A percentile compares a stretch with the other conserved stretches of the same genome.
These are phyloP conservation scores for Ephydatia muelleri DNA, from an alignment of 37 sponge, comb jelly and placozoan species.

Conservation along the genomic window DNA sequence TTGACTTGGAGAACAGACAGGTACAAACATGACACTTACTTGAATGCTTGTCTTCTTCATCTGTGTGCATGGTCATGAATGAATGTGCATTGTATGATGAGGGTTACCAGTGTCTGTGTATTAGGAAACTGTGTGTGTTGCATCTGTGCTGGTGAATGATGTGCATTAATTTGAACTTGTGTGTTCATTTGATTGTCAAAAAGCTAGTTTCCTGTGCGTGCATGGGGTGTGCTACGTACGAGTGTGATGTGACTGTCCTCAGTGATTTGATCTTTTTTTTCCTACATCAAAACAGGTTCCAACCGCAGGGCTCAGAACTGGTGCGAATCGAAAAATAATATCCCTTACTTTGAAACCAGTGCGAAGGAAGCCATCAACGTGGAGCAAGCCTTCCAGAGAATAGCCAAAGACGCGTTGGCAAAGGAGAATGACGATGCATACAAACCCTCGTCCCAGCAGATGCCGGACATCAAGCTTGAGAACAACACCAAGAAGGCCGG, in stretches of 20 bases:
- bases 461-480: slow-evolving; percentile 76
- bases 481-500: slow-evolving; percentile 3
- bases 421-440: slow-evolving; percentile 84
- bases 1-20: slow-evolving; percentile 97
- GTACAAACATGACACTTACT: too few relatives aligned
- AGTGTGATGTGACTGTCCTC: too few relatives aligned
- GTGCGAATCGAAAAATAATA: slow-evolving; percentile 97
- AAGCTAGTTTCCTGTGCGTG: too few relatives aligned
- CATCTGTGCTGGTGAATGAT: too few relatives aligned
- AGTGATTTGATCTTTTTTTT: not conserved
- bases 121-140: too few relatives aligned
- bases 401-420: slow-evolving; percentile 90
- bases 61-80: too few relatives aligned
- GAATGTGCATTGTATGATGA: too few relatives aligned
- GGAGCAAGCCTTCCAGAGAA: slow-evolving; percentile 95
- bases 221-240: too few relatives aligned
- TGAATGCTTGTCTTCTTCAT: too few relatives aligned
- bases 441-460: slow-evolving; percentile 55
- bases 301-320: slow-evolving; percentile 88
- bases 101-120: too few relatives aligned
- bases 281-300: slow-evolving; percentile 66
- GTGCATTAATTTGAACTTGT: too few relatives aligned
- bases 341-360: slow-evolving; percentile 98
- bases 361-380: slow-evolving; percentile 99
- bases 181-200: too few relatives aligned